A percentile compares a stretch with the other conserved stretches of the same genome.
These are phyloP conservation scores for Bubo bubo DNA, from an alignment of 2,113 vertebrate species.

Conservation along the genomic window DNA sequence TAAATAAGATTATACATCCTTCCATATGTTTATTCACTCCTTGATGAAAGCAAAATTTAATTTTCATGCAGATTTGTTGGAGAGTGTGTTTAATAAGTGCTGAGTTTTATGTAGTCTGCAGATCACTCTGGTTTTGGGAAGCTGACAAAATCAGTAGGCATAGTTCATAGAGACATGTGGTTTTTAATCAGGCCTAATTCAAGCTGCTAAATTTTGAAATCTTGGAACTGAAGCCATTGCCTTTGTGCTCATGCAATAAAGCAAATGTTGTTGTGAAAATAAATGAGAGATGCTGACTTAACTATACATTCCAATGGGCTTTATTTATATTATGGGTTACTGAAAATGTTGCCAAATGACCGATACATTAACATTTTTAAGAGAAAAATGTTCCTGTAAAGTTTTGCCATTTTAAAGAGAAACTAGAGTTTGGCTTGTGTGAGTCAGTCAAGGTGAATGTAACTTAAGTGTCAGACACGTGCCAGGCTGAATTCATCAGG, in stretches of 20 bases:
- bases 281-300: neutral
- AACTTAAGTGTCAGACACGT: neutral
- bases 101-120: conserved; percentile 86
- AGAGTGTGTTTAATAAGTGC: conserved; percentile 84
- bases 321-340: neutral
- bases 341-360: neutral
- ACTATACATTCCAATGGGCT: neutral
- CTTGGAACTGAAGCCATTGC: neutral
- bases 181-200: conserved; percentile 42
- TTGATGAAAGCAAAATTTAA: conserved; percentile 99
- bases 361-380: neutral
- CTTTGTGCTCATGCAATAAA: conserved; percentile 2
- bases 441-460: neutral
- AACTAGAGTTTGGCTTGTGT: neutral
- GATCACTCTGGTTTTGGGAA: conserved; percentile 71
- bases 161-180: neutral
- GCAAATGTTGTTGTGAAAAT: neutral
- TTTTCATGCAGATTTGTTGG: conserved; percentile 95
- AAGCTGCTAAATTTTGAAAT: conserved; percentile 16
- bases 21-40: conserved; percentile 87
- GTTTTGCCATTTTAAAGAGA: neutral
- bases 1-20: conserved; percentile 96
- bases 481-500: neutral
- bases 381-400: neutral
- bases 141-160: conserved; percentile 56